A percentile compares a stretch with the other conserved stretches of the same genome.
Evolutionary conservation across 1,140 invertebrate species (phyloP).

Genomic region (Pinna nobilis): DNA sequence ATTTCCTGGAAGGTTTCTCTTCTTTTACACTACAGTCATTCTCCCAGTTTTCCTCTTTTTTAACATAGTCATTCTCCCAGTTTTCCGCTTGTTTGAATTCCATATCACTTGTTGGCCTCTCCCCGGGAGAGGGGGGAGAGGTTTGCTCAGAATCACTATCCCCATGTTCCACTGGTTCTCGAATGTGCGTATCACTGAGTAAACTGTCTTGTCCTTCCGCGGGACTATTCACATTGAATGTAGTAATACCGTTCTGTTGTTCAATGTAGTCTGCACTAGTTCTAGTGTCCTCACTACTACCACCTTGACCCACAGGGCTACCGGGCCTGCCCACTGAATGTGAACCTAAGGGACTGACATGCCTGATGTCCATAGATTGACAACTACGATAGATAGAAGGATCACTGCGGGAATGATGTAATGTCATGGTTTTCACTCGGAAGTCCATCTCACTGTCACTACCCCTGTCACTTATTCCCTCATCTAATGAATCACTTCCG

Average conservation of each 20-base stretch:
- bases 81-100: constrained; percentile 40
- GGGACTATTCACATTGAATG: constrained; percentile 45
- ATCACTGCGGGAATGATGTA: constrained; percentile 64
- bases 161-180: constrained; percentile 42
- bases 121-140: constrained; percentile 38
- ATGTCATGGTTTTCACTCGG: constrained; percentile 47
- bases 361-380: constrained; percentile 44
- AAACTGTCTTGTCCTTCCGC: constrained; percentile 28
- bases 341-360: constrained; percentile 35
- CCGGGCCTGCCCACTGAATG: constrained; percentile 50
- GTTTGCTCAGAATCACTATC: constrained; percentile 47
- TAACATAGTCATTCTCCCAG: constrained; percentile 28
- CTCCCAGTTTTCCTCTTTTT: constrained; percentile 12
- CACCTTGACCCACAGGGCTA: constrained; percentile 54
- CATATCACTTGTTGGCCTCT: constrained; percentile 30
- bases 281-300: constrained; percentile 60
- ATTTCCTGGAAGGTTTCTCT: constrained; percentile 27
- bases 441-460: constrained; percentile 54
- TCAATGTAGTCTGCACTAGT: constrained; percentile 66
- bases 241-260: constrained; percentile 48
- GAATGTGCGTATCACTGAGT: constrained; percentile 11
- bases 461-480: constrained; percentile 54
- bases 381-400: constrained; percentile 62
- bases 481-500: constrained; percentile 44
- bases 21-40: constrained; percentile 25